Conservation (phyloP, 2,888 invertebrate genomes). For the Stenoptilia bipunctidactyla region DNA sequence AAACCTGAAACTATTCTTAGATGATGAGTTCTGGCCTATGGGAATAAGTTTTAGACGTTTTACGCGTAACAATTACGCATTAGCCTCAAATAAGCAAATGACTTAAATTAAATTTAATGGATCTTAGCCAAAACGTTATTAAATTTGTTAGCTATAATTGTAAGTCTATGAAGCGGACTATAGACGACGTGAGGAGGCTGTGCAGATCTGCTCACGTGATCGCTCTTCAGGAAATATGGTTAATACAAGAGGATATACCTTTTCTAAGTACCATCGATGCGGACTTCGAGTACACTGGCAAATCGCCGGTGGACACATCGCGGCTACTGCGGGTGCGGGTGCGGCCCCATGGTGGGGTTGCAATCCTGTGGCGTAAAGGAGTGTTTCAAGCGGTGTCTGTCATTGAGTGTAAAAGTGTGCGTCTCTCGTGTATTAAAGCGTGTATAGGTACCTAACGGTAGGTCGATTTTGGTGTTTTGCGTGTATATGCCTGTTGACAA, state of each 20-base stretch:
- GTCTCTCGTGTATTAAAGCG: too few species aligned
- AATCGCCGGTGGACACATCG: slow-evolving; percentile 5
- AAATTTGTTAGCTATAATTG: slow-evolving; percentile 4
- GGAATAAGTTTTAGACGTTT: slow-evolving; percentile 4
- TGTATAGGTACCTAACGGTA: too few species aligned
- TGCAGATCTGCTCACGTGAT: background rate
- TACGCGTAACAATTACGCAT: background rate
- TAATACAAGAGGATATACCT: slow-evolving; percentile 1
- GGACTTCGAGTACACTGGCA: slow-evolving; percentile 2
- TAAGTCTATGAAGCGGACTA: slow-evolving; percentile 1
- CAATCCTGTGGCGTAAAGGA: slow-evolving; percentile 2
- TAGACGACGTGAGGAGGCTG: background rate
- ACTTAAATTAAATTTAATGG: background rate
- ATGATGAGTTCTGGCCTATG: slow-evolving; percentile 7
- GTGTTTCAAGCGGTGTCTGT: too few species aligned
- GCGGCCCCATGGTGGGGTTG: slow-evolving; percentile 4
- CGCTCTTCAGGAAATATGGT: slow-evolving; percentile 4
- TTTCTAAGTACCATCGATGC: too few species aligned
- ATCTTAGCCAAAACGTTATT: background rate
- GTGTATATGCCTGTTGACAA: too few species aligned
- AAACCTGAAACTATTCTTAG: slow-evolving; percentile 1
- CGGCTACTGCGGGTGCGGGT: slow-evolving; percentile 3
- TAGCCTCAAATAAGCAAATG: background rate
- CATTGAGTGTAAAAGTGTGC: too few species aligned
- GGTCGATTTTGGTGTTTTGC: too few species aligned